These are phyloP conservation scores for Mellivora capensis DNA, from an alignment of 2,113 vertebrate genomes.

Conservation along the genomic window DNA sequence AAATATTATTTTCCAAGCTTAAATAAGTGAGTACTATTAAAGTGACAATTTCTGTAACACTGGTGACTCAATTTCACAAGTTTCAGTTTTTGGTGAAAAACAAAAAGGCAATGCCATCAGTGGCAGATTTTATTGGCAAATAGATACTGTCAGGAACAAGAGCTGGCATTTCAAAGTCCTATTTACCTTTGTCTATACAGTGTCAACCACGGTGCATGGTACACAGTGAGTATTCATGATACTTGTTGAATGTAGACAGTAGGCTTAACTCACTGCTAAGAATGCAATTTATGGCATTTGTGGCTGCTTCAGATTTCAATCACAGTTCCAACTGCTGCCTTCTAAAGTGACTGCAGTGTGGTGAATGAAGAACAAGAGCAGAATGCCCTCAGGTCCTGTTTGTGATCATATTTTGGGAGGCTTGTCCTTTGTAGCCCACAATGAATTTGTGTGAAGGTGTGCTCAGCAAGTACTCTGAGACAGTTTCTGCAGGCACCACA, in stretches of 20 bases:
- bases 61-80: background rate
- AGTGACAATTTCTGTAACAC: background rate
- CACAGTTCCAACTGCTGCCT: background rate
- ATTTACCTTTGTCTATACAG: slow-evolving; percentile 4
- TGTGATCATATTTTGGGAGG: background rate
- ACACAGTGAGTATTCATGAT: background rate
- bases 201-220: background rate
- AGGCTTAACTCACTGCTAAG: background rate
- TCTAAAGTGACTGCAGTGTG: background rate
- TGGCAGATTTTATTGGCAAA: slow-evolving; percentile 9
- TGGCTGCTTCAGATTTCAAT: background rate
- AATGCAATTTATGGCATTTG: background rate
- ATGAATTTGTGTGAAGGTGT: background rate
- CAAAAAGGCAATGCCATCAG: background rate
- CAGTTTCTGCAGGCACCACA: background rate
- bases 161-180: background rate
- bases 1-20: slow-evolving; percentile 28
- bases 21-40: slow-evolving; percentile 4
- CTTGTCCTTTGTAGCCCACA: background rate
- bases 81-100: slow-evolving; percentile 26
- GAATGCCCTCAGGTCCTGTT: background rate
- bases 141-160: background rate
- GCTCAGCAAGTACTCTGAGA: background rate
- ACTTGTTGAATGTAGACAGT: background rate
- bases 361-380: background rate